These are phyloP conservation scores for Chlorops oryzae DNA, from an alignment of 1,140 invertebrate species.

Conservation along the genomic window DNA sequence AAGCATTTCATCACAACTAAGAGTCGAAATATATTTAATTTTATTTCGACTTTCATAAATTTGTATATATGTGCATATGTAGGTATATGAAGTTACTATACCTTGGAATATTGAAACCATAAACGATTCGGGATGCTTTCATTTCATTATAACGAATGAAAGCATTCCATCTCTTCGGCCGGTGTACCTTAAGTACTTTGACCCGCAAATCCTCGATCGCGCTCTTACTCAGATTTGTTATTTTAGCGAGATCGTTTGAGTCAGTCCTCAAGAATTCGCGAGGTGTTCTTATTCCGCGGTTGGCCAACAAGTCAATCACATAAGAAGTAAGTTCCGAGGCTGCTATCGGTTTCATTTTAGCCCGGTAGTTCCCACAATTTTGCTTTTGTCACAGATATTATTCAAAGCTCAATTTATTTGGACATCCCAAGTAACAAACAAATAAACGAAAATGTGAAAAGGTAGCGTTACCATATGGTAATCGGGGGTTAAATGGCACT, in stretches of 20 bases:
- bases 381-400: too few relatives aligned
- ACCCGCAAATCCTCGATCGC: neutral
- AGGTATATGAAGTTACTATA: neutral
- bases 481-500: too few relatives aligned
- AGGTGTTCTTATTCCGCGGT: neutral
- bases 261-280: neutral
- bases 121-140: neutral
- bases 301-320: neutral
- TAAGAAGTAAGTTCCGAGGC: neutral
- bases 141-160: neutral
- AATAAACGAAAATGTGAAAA: too few relatives aligned
- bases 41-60: too few relatives aligned
- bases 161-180: neutral
- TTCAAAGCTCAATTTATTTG: too few relatives aligned
- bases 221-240: neutral
- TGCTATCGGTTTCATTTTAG: neutral
- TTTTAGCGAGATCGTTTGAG: neutral
- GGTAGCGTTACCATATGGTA: too few relatives aligned
- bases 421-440: too few relatives aligned
- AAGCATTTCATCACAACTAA: neutral
- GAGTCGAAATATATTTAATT: neutral
- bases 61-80: neutral
- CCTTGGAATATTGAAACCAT: neutral
- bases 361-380: too few relatives aligned
- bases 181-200: neutral